Evolutionary conservation across 1,140 invertebrate species (phyloP), one percentile per base, ranked within the genome.

Genomic region (Drosophila novamexicana): DNA sequence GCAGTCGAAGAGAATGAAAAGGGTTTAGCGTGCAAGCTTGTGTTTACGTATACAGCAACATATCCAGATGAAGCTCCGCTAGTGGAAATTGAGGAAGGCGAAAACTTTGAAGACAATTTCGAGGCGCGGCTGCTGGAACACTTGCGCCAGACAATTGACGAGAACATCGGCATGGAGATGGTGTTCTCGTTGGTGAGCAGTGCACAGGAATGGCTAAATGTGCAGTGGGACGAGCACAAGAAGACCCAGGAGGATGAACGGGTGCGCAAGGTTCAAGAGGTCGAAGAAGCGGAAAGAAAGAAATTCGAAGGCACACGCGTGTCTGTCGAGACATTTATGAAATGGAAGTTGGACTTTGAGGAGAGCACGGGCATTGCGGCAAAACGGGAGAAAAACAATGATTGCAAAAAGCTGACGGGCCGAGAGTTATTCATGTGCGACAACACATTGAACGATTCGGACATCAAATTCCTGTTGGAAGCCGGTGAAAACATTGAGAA

Each of bases 91-190:
- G 95, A 95, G 59, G 95, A 97, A 39, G 91, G 94, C 37, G 96
- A 97, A 79, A 97, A 97, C 93, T 95, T 98, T 70, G 95, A 96
- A 54, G 95, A 97, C 70, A 93, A 93, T 32, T 95, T 96, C 73
- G 94, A 95, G 81, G 90, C 95, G 79, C 93, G 95, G 79, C 93
- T 98, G 8, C 94, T 96, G 50, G 93, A 95, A 75, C 95, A 96
- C 93, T 93, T 97, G 73, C 85, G 93, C 7, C 93, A 95, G 85
- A 94, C 96, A 92, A 96, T 95, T 64, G 93, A 96, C 71, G 97
- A 98, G 91, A 99, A 98, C 93, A 83, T 99, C 67, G 98, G 98
- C 3, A 99, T 98, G 96, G 98, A 98, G 10, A 99, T 99, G 98
- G 95, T 99, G 32, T 99, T 99, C 92, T 99, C 98, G 29, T 93